A percentile compares a stretch with the other conserved stretches of the same genome.
phyloP scores from a whole-genome alignment of 1,140 invertebrate species.

The Rhyzopertha dominica region DNA sequence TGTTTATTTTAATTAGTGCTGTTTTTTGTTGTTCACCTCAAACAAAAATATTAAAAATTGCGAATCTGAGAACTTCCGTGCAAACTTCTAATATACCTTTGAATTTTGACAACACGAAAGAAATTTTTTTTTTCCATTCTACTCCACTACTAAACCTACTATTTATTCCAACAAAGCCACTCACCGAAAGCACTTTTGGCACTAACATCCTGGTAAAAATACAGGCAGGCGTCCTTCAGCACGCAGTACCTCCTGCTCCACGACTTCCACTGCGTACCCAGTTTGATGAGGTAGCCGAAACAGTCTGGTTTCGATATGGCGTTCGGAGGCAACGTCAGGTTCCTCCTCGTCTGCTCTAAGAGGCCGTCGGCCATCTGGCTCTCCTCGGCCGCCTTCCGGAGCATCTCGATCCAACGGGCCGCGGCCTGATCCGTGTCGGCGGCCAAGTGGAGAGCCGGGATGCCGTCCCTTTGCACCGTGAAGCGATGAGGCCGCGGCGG shows the following conservation, averaged over 20 bases:
- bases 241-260: conserved; percentile 93
- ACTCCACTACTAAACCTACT: neutral
- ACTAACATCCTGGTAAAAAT: conserved; percentile 86
- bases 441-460: conserved; percentile 72
- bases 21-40: too few species aligned
- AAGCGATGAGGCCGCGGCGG: conserved; percentile 56
- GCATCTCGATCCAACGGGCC: conserved; percentile 71
- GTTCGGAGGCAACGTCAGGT: conserved; percentile 64
- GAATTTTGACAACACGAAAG: too few species aligned
- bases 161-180: conserved; percentile 24
- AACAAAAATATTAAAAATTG: too few species aligned
- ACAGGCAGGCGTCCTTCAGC: conserved; percentile 90
- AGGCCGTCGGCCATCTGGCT: conserved; percentile 62
- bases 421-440: conserved; percentile 72
- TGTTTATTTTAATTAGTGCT: too few species aligned
- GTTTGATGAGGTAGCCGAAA: conserved; percentile 83
- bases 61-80: too few species aligned
- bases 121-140: too few species aligned
- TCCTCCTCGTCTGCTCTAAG: conserved; percentile 64
- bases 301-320: conserved; percentile 80
- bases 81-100: too few species aligned
- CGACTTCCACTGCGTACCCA: conserved; percentile 69
- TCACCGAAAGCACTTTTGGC: conserved; percentile 82
- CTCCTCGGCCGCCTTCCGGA: conserved; percentile 61
- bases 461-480: conserved; percentile 70